Evolutionary conservation across 2,888 invertebrate genomes (phyloP), one percentile per base, ranked within the genome.

Genomic region (Salpingus planirostris): DNA sequence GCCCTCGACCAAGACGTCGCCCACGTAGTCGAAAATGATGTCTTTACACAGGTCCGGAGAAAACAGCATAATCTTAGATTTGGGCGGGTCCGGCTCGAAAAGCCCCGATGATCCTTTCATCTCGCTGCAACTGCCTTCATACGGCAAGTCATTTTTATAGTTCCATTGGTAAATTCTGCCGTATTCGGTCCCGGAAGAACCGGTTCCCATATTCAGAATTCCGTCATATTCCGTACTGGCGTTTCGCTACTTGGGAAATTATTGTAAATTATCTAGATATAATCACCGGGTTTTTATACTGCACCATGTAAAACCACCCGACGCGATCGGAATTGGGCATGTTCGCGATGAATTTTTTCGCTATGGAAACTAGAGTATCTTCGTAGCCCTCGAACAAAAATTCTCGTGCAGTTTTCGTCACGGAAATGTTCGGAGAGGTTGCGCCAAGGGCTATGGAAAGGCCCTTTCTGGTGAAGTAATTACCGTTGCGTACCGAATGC

Each of bases 241-340:
- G 54, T 90, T 91, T 11, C 29, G 4, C 29, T 29, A 11, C 10
- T 8, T 18, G 6, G 6, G 18, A 7, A 7, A 18, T 18, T 18
- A 18, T 7, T 7, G 8, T 18, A 18, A 7, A 7, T 18, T 7
- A 18, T 18, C 18, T 7, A 18, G 8, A 18, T 7, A 18, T 7
- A 18, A 18, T 7, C 6, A 10, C 6, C 4, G 7, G 13, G 13
- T 26, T 8, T 13, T 56, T 61, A n/a, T n/a, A n/a, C n/a, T n/a
- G n/a, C n/a, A 78, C 78, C 50, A 65, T 67, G 47, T 87, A 89
- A 63, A 92, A 90, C 79, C 89, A 83, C 7, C 86, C 92, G 57
- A 92, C 90, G 51, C 72, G 75, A 51, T 90, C 89, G 38, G 78
- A 78, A 0, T 74, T 74, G 0, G 72, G 68, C 5, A 67, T 38